Percentiles rank a stretch among this genome's conserved stretches.
Conservation (phyloP, 1,140 invertebrate genomes). For the Kradibia gibbosae region DNA sequence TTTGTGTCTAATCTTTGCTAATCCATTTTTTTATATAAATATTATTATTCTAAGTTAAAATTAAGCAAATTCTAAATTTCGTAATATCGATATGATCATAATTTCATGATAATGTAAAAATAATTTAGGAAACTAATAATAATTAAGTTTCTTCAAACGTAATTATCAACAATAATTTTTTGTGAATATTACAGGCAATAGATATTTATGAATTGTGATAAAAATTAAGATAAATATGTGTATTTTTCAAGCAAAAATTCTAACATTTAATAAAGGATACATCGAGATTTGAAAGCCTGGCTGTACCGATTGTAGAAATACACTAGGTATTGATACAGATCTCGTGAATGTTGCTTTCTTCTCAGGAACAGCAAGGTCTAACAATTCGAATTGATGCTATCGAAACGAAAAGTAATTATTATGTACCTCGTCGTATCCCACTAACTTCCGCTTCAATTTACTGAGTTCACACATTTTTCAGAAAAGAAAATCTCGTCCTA, state of each 20-base stretch:
- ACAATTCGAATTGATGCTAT: slow-evolving; percentile 45
- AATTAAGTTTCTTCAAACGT: neutral
- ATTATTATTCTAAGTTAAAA: too few species aligned
- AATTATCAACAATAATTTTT: too few species aligned
- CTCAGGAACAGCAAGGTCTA: neutral
- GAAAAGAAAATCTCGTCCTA: slow-evolving; percentile 1
- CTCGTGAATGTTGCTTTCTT: slow-evolving; percentile 34
- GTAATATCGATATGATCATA: too few species aligned
- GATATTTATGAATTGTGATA: neutral
- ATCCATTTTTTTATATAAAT: too few species aligned
- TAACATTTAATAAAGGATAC: slow-evolving; percentile 28
- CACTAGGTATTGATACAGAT: slow-evolving; percentile 26
- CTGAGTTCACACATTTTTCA: neutral
- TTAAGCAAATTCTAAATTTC: too few species aligned
- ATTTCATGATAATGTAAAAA: too few species aligned
- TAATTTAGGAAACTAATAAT: neutral
- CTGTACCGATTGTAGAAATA: slow-evolving; percentile 38
- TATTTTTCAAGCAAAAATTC: neutral
- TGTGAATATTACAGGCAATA: too few species aligned
- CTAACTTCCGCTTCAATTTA: slow-evolving; percentile 32
- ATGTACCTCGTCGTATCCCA: slow-evolving; percentile 23
- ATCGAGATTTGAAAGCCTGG: neutral
- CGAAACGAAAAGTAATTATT: slow-evolving; percentile 45
- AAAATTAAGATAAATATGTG: neutral
- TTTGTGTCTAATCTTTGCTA: too few species aligned